Evolutionary conservation across 2,888 invertebrate species (phyloP), one percentile per base, ranked within the genome.

Genomic region (Mesoligia furuncula): DNA sequence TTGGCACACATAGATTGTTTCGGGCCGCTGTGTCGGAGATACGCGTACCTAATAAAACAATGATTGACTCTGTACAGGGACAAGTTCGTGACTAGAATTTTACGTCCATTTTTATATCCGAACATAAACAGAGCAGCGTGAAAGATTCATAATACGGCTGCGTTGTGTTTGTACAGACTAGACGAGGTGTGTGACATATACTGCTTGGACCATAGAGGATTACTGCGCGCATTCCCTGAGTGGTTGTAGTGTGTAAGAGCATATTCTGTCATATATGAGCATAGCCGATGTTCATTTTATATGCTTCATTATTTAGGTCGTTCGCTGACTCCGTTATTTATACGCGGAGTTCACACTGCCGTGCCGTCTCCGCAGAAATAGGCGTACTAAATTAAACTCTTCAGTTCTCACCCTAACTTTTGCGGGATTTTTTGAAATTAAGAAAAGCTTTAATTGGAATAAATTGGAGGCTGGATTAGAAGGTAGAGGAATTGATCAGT

Each of bases 31-130:
- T 81, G 51, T 82, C 70, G 75, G 77, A 87, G 89, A 88, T 90
- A 89, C 88, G 88, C 87, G 90, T 90, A 88, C 88, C 93, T 93
- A 95, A 95, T 96, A 95, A 96, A 96, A 95, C 95, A 95, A 96
- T 95, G 95, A 96, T 96, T 94, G 95, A 96, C 95, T 95, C 90
- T 79, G 91, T 92, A 92, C 92, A 82, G 90, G 85, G 90, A 90
- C 90, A 90, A 75, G 84, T 81, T 93, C 95, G 96, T 95, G 95
- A 92, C 94, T 90, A 73, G 94, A 95, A 95, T 96, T 94, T 95
- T 93, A 94, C 91, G 93, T 89, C 77, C 92, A 91, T 93, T 95
- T 96, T 95, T 95, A 95, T 94, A 94, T 88, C 91, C 90, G 78
- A 84, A 91, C 93, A 91, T 95, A 95, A 95, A 95, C 95, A 94